These are phyloP conservation scores for Siniperca chuatsi DNA, from an alignment of 2,113 vertebrate species.

Conservation along the genomic window DNA sequence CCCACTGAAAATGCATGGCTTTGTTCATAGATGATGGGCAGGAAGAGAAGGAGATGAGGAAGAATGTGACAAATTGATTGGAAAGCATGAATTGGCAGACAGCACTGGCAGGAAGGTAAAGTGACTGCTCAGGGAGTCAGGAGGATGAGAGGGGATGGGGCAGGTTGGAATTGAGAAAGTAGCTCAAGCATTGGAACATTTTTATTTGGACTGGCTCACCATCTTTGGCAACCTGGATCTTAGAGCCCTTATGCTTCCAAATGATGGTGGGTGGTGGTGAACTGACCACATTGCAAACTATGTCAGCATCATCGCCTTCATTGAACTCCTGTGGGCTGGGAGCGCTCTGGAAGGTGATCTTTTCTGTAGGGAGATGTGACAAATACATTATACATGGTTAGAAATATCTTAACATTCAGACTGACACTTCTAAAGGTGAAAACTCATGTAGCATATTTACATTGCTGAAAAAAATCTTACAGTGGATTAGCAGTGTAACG, in stretches of 20 bases:
- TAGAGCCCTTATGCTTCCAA: slow-evolving; percentile 92
- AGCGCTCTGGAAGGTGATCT: slow-evolving; percentile 93
- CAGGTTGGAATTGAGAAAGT: slow-evolving; percentile 30
- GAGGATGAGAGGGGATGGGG: slow-evolving; percentile 7
- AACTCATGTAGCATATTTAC: slow-evolving; percentile 7
- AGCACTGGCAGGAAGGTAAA: slow-evolving; percentile 32
- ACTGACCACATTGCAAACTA: slow-evolving; percentile 94
- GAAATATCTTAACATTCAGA: not conserved
- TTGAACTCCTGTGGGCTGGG: slow-evolving; percentile 95
- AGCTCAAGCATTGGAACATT: not conserved
- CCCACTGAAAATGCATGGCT: slow-evolving; percentile 28
- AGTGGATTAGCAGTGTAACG: slow-evolving; percentile 14
- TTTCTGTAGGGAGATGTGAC: slow-evolving; percentile 84
- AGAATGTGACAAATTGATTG: slow-evolving; percentile 53
- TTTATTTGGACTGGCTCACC: slow-evolving; percentile 84
- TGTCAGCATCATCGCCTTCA: slow-evolving; percentile 93
- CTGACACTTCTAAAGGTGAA: not conserved
- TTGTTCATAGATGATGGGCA: slow-evolving; percentile 40
- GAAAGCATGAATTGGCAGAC: slow-evolving; percentile 41
- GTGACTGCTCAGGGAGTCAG: slow-evolving; percentile 28
- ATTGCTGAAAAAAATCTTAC: not conserved
- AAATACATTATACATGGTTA: not conserved
- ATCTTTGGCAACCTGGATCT: slow-evolving; percentile 91
- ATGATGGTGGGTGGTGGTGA: slow-evolving; percentile 92
- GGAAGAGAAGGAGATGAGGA: slow-evolving; percentile 42